Evolutionary conservation across 2,797 vertebrate genomes (phyloP).

Genomic region (Labroides dimidiatus): DNA sequence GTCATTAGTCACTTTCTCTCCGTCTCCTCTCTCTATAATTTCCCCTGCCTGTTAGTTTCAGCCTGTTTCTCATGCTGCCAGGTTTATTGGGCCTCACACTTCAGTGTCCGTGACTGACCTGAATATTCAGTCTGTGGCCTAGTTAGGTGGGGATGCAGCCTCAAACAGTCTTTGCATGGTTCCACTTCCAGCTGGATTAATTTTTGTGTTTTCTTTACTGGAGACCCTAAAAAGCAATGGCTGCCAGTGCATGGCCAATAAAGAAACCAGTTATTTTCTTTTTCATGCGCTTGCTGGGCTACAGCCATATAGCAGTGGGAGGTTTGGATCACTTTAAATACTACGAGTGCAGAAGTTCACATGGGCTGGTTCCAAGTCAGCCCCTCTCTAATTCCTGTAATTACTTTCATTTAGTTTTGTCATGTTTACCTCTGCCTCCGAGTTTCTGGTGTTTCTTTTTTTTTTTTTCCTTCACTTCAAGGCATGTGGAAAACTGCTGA

Average conservation of each 20-base stretch:
- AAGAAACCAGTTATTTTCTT: constrained; percentile 61
- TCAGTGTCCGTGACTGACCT: constrained; percentile 55
- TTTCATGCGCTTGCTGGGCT: constrained; percentile 73
- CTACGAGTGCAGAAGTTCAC: constrained; percentile 57
- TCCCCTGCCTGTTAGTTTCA: neutral
- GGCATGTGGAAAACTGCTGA: constrained; percentile 45
- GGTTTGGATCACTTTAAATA: constrained; percentile 82
- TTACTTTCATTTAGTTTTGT: constrained; percentile 41
- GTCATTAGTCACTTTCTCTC: neutral
- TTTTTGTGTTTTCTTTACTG: constrained; percentile 69
- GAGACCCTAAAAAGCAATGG: constrained; percentile 61
- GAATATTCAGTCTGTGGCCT: constrained; percentile 56
- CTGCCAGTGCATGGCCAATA: constrained; percentile 78
- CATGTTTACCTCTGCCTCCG: constrained; percentile 34
- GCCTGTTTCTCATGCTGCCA: constrained; percentile 32
- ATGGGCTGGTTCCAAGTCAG: constrained; percentile 38
- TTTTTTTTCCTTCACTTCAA: constrained; percentile 35
- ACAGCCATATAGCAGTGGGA: constrained; percentile 82
- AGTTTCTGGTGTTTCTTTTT: constrained; percentile 27
- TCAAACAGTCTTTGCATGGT: constrained; percentile 75
- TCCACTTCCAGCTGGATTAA: constrained; percentile 71
- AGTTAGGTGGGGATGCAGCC: constrained; percentile 77
- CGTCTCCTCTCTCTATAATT: neutral
- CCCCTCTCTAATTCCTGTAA: constrained; percentile 53
- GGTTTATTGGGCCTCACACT: constrained; percentile 52